Percentiles rank a stretch among this genome's conserved stretches.
Evolutionary conservation across 2,113 vertebrate genomes (phyloP).

Genomic region (Nematolebias whitei): DNA sequence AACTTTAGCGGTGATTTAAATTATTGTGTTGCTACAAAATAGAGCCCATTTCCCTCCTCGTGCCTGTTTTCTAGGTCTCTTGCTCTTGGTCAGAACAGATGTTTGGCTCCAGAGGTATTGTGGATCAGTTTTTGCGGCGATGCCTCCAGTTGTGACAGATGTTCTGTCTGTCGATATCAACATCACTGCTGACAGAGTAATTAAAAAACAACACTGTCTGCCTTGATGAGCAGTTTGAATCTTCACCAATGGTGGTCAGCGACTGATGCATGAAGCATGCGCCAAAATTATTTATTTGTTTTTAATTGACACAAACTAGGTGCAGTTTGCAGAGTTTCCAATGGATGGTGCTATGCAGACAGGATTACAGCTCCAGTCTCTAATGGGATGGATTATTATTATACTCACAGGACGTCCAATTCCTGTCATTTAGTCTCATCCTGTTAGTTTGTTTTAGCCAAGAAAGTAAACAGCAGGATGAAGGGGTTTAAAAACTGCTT

Average conservation of each 20-base stretch:
- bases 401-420: conserved; percentile 32
- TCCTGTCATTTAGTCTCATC: conserved; percentile 44
- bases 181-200: conserved; percentile 44
- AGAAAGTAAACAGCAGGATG: conserved; percentile 32
- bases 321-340: conserved; percentile 7
- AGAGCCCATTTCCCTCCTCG: not conserved
- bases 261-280: not conserved
- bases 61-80: conserved; percentile 30
- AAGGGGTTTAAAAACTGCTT: conserved; percentile 8
- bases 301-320: not conserved
- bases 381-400: conserved; percentile 15
- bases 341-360: conserved; percentile 1
- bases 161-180: conserved; percentile 49
- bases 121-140: conserved; percentile 49
- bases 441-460: conserved; percentile 45
- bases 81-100: conserved; percentile 61
- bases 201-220: conserved; percentile 15
- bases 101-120: conserved; percentile 49
- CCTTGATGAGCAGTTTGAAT: no score
- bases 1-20: not conserved
- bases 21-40: not conserved
- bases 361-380: conserved; percentile 6
- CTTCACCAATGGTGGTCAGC: not conserved
- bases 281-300: not conserved
- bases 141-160: conserved; percentile 65